Evolutionary conservation across 2,888 invertebrate species (phyloP).

Genomic region (Urechis unicinctus): DNA sequence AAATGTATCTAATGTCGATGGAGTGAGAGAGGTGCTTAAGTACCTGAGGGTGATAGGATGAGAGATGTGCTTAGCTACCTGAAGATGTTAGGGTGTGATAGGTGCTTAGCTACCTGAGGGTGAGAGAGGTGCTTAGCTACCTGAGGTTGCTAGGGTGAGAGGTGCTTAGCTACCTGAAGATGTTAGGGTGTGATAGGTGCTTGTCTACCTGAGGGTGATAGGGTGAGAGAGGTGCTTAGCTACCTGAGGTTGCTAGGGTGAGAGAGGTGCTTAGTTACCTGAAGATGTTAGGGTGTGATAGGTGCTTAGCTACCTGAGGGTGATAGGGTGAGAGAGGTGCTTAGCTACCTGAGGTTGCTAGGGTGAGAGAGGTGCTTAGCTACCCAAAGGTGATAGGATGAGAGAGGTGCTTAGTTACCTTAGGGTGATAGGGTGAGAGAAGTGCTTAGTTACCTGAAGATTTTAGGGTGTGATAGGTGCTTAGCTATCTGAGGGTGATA

Average conservation of each 20-base stretch:
- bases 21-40: constrained; percentile 92
- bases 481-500: constrained; percentile 98
- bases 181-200: constrained; percentile 87
- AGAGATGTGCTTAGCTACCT: no score
- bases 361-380: no score
- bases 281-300: constrained; percentile 54
- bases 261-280: constrained; percentile 89
- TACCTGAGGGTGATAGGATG: no score
- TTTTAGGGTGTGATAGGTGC: constrained; percentile 87
- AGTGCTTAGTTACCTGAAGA: constrained; percentile 84
- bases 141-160: constrained; percentile 90
- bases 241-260: constrained; percentile 91
- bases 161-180: constrained; percentile 78
- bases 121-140: no score
- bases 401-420: constrained; percentile 89
- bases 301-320: constrained; percentile 74
- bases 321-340: constrained; percentile 87
- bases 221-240: no score
- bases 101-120: constrained; percentile 92
- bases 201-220: constrained; percentile 98
- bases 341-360: constrained; percentile 79
- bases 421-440: no score
- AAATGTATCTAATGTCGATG: constrained; percentile 77
- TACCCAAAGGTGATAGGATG: constrained; percentile 91
- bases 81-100: constrained; percentile 89